These are phyloP conservation scores for Heliconius melpomene DNA, from an alignment of 1,140 invertebrate genomes.

Conservation along the genomic window DNA sequence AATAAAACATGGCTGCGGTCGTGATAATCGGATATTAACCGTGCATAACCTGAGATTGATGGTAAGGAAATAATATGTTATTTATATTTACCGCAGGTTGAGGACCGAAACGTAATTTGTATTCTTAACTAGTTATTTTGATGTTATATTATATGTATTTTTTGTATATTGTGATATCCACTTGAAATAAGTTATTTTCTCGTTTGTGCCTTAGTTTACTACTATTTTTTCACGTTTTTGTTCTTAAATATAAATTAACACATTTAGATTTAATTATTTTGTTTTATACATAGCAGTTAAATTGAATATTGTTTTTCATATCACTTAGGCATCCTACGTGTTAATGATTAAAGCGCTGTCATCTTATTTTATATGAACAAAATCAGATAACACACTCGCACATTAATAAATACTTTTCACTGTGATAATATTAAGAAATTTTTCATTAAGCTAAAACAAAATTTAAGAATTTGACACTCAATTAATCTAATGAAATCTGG, in stretches of 20 bases:
- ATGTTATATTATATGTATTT: background rate
- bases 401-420: background rate
- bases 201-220: too few relatives aligned
- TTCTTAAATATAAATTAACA: too few relatives aligned
- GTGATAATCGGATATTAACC: slow-evolving; percentile 18
- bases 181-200: too few relatives aligned
- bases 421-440: background rate
- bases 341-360: too few relatives aligned
- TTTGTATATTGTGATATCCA: too few relatives aligned
- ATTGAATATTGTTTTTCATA: too few relatives aligned
- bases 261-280: too few relatives aligned
- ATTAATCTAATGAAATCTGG: background rate
- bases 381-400: background rate
- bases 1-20: slow-evolving; percentile 15
- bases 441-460: background rate
- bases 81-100: slow-evolving; percentile 13
- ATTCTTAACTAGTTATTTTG: background rate
- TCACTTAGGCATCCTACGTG: too few relatives aligned
- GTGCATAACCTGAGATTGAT: slow-evolving; percentile 17
- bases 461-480: background rate
- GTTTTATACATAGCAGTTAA: too few relatives aligned
- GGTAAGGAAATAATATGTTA: slow-evolving; percentile 21
- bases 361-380: background rate
- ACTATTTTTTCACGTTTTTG: too few relatives aligned
- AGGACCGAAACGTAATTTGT: background rate